Evolutionary conservation across 1,140 invertebrate genomes (phyloP).

Genomic region (Hyposmocoma kahamanoa): DNA sequence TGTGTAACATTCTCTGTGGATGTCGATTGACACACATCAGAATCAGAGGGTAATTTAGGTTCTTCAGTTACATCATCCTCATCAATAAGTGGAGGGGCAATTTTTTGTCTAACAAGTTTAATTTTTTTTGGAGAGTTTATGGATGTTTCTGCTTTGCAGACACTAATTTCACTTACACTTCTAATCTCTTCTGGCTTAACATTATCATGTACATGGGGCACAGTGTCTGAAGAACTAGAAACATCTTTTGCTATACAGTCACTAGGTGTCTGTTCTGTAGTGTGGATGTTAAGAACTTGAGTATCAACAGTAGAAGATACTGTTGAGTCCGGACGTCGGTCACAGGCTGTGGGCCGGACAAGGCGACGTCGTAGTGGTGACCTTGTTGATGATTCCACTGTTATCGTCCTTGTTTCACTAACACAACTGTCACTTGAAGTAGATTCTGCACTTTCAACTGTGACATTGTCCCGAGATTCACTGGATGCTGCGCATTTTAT

Average conservation of each 20-base stretch:
- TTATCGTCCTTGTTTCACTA: conserved; percentile 35
- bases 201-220: conserved; percentile 49
- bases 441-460: conserved; percentile 60
- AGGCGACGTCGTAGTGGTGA: conserved; percentile 47
- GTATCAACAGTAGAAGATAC: conserved; percentile 61
- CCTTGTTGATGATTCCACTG: conserved; percentile 30
- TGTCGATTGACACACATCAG: conserved; percentile 54
- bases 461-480: conserved; percentile 58
- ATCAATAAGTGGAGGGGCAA: conserved; percentile 27
- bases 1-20: conserved; percentile 27
- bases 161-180: conserved; percentile 61
- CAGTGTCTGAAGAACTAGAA: conserved; percentile 64
- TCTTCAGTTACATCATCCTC: conserved; percentile 22
- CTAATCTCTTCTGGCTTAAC: conserved; percentile 57
- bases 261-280: conserved; percentile 35
- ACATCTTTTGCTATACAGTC: conserved; percentile 60
- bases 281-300: conserved; percentile 34
- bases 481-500: conserved; percentile 59
- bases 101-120: conserved; percentile 63
- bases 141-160: conserved; percentile 67
- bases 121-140: conserved; percentile 60
- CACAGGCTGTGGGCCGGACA: conserved; percentile 45
- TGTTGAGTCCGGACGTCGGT: conserved; percentile 56
- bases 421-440: conserved; percentile 56
- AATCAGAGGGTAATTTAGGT: conserved; percentile 20